Conservation (phyloP, 2,113 vertebrate genomes). For the Aldabrachelys gigantea region DNA sequence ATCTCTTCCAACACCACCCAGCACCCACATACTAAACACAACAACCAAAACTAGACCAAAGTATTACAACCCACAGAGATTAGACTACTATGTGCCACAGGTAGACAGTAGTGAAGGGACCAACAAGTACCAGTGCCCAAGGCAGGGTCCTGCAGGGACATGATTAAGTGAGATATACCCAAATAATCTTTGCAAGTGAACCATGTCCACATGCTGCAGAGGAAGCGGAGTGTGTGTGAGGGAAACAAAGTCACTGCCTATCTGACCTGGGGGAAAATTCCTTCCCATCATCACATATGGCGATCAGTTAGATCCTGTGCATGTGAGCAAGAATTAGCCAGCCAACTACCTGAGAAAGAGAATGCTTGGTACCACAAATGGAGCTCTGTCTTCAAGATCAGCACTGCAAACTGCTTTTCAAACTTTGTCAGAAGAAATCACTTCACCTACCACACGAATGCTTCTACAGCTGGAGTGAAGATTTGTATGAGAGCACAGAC, state of each 20-base stretch:
- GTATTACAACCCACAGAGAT: not conserved
- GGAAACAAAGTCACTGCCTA: not conserved
- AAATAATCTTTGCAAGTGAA: not conserved
- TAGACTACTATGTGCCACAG: not conserved
- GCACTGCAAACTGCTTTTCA: not conserved
- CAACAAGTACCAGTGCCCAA: not conserved
- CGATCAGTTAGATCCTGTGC: not conserved
- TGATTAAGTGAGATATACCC: not conserved
- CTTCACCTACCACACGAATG: not conserved
- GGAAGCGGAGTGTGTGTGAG: not conserved
- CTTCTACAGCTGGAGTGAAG: not conserved
- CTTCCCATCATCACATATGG: not conserved
- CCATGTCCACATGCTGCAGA: not conserved
- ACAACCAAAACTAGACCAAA: not conserved
- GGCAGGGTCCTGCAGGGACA: not conserved
- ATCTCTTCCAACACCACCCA: not conserved
- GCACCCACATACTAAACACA: not conserved
- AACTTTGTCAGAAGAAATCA: not conserved
- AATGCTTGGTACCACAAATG: not conserved
- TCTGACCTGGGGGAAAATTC: not conserved
- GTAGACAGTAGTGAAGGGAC: not conserved
- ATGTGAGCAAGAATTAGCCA: not conserved
- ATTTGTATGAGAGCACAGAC: not conserved
- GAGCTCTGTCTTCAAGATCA: not conserved
- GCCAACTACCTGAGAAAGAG: not conserved